Conservation (phyloP, 2,888 invertebrate species). For the Neria commutata region DNA sequence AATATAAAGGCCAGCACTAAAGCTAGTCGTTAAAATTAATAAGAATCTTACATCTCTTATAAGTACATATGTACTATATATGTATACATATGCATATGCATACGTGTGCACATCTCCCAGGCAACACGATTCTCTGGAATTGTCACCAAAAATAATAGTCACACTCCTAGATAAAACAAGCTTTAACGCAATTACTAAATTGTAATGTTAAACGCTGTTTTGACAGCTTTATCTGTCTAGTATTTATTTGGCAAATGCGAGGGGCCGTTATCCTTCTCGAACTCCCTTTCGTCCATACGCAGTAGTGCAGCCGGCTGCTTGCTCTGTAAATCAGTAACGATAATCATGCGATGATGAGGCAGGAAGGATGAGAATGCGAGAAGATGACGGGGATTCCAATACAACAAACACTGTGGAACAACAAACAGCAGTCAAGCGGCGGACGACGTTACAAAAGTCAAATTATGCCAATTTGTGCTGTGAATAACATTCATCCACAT, state of each 20-base stretch:
- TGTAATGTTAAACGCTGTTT: slow-evolving; percentile 22
- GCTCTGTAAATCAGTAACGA: slow-evolving; percentile 21
- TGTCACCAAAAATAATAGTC: no score
- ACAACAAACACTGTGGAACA: slow-evolving; percentile 6
- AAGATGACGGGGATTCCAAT: neutral
- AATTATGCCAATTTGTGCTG: slow-evolving; percentile 41
- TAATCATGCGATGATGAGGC: slow-evolving; percentile 26
- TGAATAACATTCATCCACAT: slow-evolving; percentile 19
- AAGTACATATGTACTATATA: neutral
- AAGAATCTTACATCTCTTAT: neutral
- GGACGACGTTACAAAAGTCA: slow-evolving; percentile 39
- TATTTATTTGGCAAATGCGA: slow-evolving; percentile 23
- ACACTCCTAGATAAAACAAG: no score
- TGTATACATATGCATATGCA: neutral
- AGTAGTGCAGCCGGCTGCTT: neutral
- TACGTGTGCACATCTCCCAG: no score
- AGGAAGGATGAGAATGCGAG: slow-evolving; percentile 1
- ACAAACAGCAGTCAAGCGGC: slow-evolving; percentile 27
- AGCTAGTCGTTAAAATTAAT: neutral
- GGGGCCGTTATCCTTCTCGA: slow-evolving; percentile 7
- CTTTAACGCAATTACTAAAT: slow-evolving; percentile 1
- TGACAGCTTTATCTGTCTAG: slow-evolving; percentile 31
- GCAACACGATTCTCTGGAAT: no score
- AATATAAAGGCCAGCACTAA: no score
- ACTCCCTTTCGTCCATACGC: neutral